These are phyloP conservation scores for Stegodyphus mimosarum DNA, from an alignment of 1,140 invertebrate genomes.

Conservation along the genomic window DNA sequence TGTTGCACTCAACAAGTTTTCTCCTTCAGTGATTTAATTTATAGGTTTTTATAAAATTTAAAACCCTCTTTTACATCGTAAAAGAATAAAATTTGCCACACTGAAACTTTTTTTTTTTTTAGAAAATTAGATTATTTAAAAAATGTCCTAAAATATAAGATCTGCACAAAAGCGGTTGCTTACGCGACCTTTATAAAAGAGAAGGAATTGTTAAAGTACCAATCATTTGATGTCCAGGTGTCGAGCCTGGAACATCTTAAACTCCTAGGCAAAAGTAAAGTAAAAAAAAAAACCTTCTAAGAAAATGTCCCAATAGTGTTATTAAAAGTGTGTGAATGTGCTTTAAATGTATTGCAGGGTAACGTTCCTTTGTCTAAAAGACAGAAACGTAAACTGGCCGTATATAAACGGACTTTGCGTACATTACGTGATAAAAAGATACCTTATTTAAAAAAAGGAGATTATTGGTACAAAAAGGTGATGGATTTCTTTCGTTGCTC, in stretches of 20 bases:
- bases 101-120: neutral
- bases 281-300: neutral
- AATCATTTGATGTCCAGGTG: neutral
- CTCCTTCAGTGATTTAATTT: neutral
- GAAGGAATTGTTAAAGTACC: neutral
- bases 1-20: neutral
- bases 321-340: slow-evolving; percentile 11
- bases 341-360: neutral
- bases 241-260: neutral
- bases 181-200: neutral
- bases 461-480: neutral
- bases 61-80: neutral
- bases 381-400: neutral
- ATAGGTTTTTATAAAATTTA: neutral
- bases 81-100: neutral
- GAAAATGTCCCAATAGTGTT: neutral
- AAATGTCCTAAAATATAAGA: neutral
- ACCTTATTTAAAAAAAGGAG: neutral
- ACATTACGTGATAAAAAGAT: neutral
- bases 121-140: neutral
- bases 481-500: neutral
- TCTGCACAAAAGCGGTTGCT: neutral
- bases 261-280: neutral
- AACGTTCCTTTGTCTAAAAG: neutral
- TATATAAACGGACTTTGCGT: neutral